Evolutionary conservation across 2,113 vertebrate genomes (phyloP).

Genomic region (Corynorhinus townsendii): DNA sequence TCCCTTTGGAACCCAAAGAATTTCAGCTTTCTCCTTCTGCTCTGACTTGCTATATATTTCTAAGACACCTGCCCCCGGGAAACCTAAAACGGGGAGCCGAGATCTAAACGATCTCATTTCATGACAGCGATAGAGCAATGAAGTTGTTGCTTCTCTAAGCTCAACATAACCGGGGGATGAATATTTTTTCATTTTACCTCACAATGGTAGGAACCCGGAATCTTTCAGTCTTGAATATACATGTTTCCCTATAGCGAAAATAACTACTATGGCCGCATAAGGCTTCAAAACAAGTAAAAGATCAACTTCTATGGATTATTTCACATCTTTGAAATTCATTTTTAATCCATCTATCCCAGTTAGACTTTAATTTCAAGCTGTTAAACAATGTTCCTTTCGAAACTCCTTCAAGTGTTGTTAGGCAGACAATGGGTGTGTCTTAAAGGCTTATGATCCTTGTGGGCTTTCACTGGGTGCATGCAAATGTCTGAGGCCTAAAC

Average conservation of each 20-base stretch:
- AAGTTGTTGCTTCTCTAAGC: not conserved
- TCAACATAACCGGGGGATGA: not conserved
- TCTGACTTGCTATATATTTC: not conserved
- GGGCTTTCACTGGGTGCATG: slow-evolving; percentile 81
- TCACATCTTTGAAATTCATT: not conserved
- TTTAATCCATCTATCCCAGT: not conserved
- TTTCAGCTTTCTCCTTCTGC: slow-evolving; percentile 28
- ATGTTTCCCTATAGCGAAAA: not conserved
- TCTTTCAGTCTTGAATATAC: not conserved
- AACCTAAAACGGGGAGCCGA: not conserved
- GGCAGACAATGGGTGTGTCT: slow-evolving; percentile 56
- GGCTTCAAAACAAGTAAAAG: not conserved
- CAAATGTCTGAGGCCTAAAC: slow-evolving; percentile 83
- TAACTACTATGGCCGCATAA: not conserved
- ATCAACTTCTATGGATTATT: not conserved
- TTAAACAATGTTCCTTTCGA: not conserved
- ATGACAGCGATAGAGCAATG: not conserved
- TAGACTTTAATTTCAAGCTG: not conserved
- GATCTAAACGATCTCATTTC: not conserved
- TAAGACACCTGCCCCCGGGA: not conserved
- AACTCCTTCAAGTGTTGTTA: not conserved
- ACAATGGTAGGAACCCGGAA: not conserved
- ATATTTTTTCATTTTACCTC: not conserved
- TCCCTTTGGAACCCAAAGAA: slow-evolving; percentile 20
- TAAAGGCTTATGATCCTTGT: slow-evolving; percentile 67